Percentiles rank a stretch among this genome's conserved stretches.
phyloP scores from a whole-genome alignment of 1,140 invertebrate genomes.

The Lepidurus couesii region DNA sequence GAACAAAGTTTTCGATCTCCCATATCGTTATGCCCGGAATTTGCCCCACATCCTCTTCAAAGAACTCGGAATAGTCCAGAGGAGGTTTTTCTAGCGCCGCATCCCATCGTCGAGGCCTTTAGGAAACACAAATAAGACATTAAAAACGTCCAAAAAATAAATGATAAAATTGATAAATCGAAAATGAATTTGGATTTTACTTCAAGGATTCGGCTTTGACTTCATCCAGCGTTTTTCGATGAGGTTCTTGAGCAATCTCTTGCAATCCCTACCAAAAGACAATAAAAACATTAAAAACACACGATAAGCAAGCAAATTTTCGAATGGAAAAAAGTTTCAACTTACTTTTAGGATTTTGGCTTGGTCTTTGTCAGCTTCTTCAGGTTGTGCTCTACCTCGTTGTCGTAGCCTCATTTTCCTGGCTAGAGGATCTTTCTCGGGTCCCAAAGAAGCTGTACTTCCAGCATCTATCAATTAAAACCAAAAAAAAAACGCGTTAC shows the following conservation, averaged over 20 bases:
- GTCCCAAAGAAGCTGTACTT: slow-evolving; percentile 30
- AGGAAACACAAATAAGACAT: neutral
- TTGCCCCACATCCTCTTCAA: slow-evolving; percentile 94
- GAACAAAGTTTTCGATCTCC: slow-evolving; percentile 99
- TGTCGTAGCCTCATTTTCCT: slow-evolving; percentile 73
- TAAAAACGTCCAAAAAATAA: neutral
- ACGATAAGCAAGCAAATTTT: neutral
- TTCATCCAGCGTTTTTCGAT: slow-evolving; percentile 56
- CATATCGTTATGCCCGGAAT: slow-evolving; percentile 80
- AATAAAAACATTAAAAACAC: slow-evolving; percentile 24
- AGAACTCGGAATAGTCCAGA: slow-evolving; percentile 98
- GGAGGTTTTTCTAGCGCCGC: slow-evolving; percentile 91
- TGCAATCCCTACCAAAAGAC: slow-evolving; percentile 72
- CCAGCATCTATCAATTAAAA: slow-evolving; percentile 27
- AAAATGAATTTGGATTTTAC: slow-evolving; percentile 41
- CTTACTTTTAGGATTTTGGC: slow-evolving; percentile 83
- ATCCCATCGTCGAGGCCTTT: slow-evolving; percentile 65
- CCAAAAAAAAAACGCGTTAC: neutral
- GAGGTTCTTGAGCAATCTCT: slow-evolving; percentile 88
- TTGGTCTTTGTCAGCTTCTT: slow-evolving; percentile 82
- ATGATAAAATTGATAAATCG: neutral
- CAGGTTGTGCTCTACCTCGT: slow-evolving; percentile 60
- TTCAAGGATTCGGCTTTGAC: slow-evolving; percentile 62
- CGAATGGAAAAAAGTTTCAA: neutral
- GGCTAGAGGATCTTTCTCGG: neutral